Base-by-base conservation (phyloP, 2,797 vertebrate genomes). In the Muraenolepis orangiensis region DNA sequence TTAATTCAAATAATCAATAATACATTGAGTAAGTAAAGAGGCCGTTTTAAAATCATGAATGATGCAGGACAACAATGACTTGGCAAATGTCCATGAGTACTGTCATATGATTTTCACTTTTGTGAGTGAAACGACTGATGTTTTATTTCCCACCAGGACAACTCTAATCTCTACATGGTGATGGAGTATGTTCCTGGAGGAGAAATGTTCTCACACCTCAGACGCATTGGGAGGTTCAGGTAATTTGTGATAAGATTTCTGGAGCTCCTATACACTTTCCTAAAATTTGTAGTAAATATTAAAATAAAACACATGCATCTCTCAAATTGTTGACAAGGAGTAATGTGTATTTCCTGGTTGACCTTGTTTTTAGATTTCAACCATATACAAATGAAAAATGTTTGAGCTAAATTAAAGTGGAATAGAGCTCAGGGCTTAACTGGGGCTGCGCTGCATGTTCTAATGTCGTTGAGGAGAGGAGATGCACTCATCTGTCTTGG, bases 91-190 rank as follows among this genome's bases (percentile, higher is more conserved):
- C 42, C 20, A 42, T 42, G 13, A 18, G 40, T 42, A 16, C 14
- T 46, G 16, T 46, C 42, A 46, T 46, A 16, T 46, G 42, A 16
- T 46, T 46, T 46, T 46, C 42, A 4, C 42, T 46, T 5, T 20
- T 51, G 42, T 20, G n/a, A 10, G 51, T 30, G 29, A 23, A 3
- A 28, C 42, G 14, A 23, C 28, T 18, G 1, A 8, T 23, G n/a
- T 1, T 57, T 57, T n/a, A 5, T 46, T 71, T 14, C 1, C 4
- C 72, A 78, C 83, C 90, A 99, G 98, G 98, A 99, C 92, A 97
- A 99, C 94, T 99, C 98, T 92, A 99, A 99, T 93, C 96, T 99
- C 91, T 99, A 99, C 92, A 99, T 99, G 98, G 94, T 99, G 89
- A 98, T 99, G 98, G 97, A 99, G 88, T 99, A 98, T 87, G 96